phyloP scores from a whole-genome alignment of 2,888 invertebrate genomes.

The Adelognathus sp. region DNA sequence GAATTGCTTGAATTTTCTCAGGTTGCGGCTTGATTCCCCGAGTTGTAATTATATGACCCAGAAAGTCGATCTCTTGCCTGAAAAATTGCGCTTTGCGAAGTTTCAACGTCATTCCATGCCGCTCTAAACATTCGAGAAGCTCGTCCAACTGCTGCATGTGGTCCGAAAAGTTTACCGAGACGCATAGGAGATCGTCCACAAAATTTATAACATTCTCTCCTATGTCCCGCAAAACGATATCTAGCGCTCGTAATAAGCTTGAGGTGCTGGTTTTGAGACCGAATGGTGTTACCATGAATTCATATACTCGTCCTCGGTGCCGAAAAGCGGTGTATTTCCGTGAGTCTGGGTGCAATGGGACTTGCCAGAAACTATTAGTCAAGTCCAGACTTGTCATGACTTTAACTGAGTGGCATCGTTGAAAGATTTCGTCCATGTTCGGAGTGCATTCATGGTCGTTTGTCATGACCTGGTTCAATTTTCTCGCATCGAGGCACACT shows the following conservation, averaged over 20 bases:
- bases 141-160: slow-evolving; percentile 42
- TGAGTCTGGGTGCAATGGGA: slow-evolving; percentile 47
- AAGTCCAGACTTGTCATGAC: background rate
- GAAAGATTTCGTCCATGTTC: slow-evolving; percentile 29
- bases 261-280: slow-evolving; percentile 49
- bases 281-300: slow-evolving; percentile 39
- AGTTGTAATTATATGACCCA: slow-evolving; percentile 61
- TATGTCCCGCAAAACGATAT: background rate
- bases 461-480: slow-evolving; percentile 29
- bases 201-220: slow-evolving; percentile 17
- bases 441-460: slow-evolving; percentile 33
- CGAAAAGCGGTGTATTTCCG: slow-evolving; percentile 45
- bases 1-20: slow-evolving; percentile 57
- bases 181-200: slow-evolving; percentile 36
- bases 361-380: slow-evolving; percentile 61
- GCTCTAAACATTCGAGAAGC: slow-evolving; percentile 42
- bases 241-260: background rate
- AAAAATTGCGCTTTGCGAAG: slow-evolving; percentile 62
- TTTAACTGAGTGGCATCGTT: slow-evolving; percentile 22
- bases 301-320: slow-evolving; percentile 38
- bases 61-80: slow-evolving; percentile 57
- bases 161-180: background rate
- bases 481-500: slow-evolving; percentile 28
- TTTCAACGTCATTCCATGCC: slow-evolving; percentile 59
- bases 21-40: slow-evolving; percentile 61